Base-by-base conservation (phyloP, 2,113 vertebrate species). In the Gymnarchus niloticus region DNA sequence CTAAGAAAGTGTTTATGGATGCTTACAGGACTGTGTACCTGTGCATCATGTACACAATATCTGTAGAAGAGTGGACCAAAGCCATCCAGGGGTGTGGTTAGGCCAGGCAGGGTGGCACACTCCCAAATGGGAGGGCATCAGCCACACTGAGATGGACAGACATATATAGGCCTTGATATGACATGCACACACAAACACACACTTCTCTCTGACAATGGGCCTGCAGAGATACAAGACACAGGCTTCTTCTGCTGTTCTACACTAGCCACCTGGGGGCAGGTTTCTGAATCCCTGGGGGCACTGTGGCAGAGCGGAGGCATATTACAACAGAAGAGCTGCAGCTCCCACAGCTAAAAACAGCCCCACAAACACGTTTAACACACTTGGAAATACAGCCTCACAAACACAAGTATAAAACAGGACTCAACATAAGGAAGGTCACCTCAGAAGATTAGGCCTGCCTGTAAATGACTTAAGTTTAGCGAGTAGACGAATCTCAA, bases 371-470 rank as follows among this genome's bases (percentile, higher is more conserved):
- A 85, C 12, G 23, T 46, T n/a, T 23, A 48, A 54, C 61, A 84
- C 83, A 69, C 33, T 73, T 46, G 23, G n/a, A 73, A 8, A 85
- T 1, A 23, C 37, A 10, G 37, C 44, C 19, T n/a, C 19, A 85
- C 23, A 28, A 33, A 85, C 49, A 46, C 3, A 65, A n/a, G 7
- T 46, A 65, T 14, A 33, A 82, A 86, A 51, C 56, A 14, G 3
- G 54, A 73, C 17, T 59, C 28, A 3, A 41, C 78, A 17, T 41
- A 86, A 56, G 46, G 77, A 83, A 86, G 80, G 85, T 86, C 85
- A 86, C 80, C 85, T 81, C 78, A 21, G 80, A 23, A 69, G 57
- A 86, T 86, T 56, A 83, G 59, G 77, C 25, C 59, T 51, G 85
- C 46, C 85, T 69, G 57, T 81, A 86, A 81, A 82, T 25, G 77